Conservation (phyloP, 2,888 invertebrate genomes). For the Carcina quercana region DNA sequence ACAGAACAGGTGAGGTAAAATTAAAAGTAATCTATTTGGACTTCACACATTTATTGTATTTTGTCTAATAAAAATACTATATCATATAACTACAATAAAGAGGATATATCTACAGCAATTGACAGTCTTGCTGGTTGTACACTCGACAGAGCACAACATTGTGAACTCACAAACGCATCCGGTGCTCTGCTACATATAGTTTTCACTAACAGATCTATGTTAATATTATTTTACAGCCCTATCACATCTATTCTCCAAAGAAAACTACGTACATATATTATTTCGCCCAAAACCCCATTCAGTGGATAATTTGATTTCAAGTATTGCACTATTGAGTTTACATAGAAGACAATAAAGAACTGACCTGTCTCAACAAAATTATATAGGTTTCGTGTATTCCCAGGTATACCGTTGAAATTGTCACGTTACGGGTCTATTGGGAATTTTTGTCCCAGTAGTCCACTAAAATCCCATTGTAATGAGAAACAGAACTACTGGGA, state of each 20-base stretch:
- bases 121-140: constrained; percentile 69
- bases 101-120: constrained; percentile 71
- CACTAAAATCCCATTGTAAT: too few relatives aligned
- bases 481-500: too few relatives aligned
- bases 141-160: constrained; percentile 47
- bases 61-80: constrained; percentile 75
- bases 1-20: too few relatives aligned
- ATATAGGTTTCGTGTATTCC: too few relatives aligned
- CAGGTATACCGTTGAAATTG: too few relatives aligned
- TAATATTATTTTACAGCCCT: constrained; percentile 61
- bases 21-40: too few relatives aligned
- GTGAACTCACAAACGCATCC: constrained; percentile 40
- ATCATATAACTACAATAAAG: constrained; percentile 63
- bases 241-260: constrained; percentile 36
- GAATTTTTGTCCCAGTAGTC: too few relatives aligned
- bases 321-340: constrained; percentile 65
- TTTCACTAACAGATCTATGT: constrained; percentile 43
- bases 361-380: too few relatives aligned
- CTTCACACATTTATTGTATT: constrained; percentile 75
- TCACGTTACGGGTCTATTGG: too few relatives aligned
- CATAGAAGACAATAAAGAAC: constrained; percentile 15
- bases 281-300: constrained; percentile 49
- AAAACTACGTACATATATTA: constrained; percentile 39
- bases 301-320: constrained; percentile 36
- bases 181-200: constrained; percentile 33